Percentiles rank a stretch among this genome's conserved stretches.
Evolutionary conservation across 1,140 invertebrate species (phyloP).

Genomic region (Hirudo medicinalis): DNA sequence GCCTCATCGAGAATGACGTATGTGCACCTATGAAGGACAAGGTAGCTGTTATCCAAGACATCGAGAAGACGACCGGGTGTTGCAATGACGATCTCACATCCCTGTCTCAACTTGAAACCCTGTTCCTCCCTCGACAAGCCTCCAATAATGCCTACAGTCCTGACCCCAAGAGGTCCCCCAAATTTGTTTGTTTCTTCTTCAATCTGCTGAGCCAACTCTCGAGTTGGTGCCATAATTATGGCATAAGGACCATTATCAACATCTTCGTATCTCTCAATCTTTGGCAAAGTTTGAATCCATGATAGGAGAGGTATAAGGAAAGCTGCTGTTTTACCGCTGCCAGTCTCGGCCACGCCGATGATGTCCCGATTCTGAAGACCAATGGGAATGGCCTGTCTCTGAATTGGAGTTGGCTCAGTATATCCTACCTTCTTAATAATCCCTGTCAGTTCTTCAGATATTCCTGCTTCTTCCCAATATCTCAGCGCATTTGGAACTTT

Average conservation of each 20-base stretch:
- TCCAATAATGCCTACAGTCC: constrained; percentile 94
- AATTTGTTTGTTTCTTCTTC: constrained; percentile 98
- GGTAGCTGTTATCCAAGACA: constrained; percentile 92
- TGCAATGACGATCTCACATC: constrained; percentile 98
- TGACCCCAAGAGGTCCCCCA: constrained; percentile 79
- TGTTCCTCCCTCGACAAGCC: constrained; percentile 94
- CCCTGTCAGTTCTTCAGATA: constrained; percentile 79
- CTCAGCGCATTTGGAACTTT: constrained; percentile 90
- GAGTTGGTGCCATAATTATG: constrained; percentile 92
- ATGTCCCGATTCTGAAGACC: constrained; percentile 95
- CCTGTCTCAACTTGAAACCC: constrained; percentile 87
- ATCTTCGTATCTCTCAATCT: constrained; percentile 75
- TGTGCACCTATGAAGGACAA: constrained; percentile 83
- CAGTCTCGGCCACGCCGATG: constrained; percentile 97
- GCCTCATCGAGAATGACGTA: constrained; percentile 61
- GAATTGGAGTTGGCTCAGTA: constrained; percentile 95
- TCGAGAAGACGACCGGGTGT: constrained; percentile 98
- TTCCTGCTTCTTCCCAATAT: constrained; percentile 82
- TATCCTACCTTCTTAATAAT: constrained; percentile 92
- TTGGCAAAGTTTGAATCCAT: constrained; percentile 95
- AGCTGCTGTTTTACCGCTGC: constrained; percentile 92
- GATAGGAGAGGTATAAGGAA: constrained; percentile 91
- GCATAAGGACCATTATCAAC: constrained; percentile 88
- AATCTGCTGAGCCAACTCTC: constrained; percentile 98
- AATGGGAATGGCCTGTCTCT: constrained; percentile 96